Conservation (phyloP, 2,797 vertebrate species). For the Liparis tanakae region DNA sequence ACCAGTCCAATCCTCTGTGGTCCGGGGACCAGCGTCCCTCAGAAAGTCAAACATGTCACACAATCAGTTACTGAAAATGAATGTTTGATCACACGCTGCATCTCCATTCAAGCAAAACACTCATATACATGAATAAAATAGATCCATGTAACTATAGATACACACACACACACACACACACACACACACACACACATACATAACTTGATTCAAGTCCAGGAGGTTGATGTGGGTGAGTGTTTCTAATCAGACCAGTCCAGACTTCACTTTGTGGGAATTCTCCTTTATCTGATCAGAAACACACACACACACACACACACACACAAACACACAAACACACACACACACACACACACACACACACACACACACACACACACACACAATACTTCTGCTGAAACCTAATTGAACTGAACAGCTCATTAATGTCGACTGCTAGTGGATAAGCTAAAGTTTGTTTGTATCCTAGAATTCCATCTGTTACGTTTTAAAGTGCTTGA, state of each 20-base stretch:
- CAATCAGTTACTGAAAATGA: background rate
- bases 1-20: constrained; percentile 24
- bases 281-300: background rate
- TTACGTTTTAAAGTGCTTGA: background rate
- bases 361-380: background rate
- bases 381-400: background rate
- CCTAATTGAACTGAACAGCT: background rate
- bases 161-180: background rate
- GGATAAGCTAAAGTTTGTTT: constrained; percentile 31
- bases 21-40: background rate
- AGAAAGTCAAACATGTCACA: constrained; percentile 11
- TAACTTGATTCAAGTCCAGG: background rate
- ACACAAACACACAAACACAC: background rate
- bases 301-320: background rate
- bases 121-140: background rate
- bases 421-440: constrained; percentile 2
- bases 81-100: background rate
- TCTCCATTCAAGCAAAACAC: background rate
- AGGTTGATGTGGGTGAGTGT: constrained; percentile 38
- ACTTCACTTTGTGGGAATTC: constrained; percentile 24
- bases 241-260: constrained; percentile 39
- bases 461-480: constrained; percentile 2
- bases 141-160: background rate
- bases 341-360: background rate
- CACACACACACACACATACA: background rate